These are phyloP conservation scores for Aphodius granarius DNA, from an alignment of 2,888 invertebrate genomes.

Conservation along the genomic window DNA sequence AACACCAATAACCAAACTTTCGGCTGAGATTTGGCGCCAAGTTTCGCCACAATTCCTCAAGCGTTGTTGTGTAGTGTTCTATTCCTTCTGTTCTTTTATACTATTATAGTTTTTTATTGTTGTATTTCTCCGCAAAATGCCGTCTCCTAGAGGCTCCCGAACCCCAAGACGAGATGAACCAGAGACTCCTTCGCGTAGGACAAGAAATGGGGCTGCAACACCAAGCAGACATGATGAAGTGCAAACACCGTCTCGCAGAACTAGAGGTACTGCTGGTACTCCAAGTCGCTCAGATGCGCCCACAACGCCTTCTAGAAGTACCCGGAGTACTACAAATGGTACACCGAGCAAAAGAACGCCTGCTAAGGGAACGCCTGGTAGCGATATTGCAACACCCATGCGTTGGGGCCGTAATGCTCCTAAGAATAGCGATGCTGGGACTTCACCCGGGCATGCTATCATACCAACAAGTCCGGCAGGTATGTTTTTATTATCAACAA, in stretches of 20 bases:
- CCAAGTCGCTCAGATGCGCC: constrained; percentile 22
- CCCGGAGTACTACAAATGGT: constrained; percentile 6
- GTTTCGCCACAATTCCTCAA: background rate
- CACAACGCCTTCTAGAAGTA: constrained; percentile 27
- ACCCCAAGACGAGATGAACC: constrained; percentile 23
- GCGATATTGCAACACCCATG: constrained; percentile 51
- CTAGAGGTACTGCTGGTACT: constrained; percentile 16
- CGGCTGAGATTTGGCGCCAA: constrained; percentile 15
- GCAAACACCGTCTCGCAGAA: constrained; percentile 26
- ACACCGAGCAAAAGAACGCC: constrained; percentile 26
- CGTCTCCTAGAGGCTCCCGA: constrained; percentile 31
- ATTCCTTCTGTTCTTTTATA: background rate
- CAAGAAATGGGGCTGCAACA: constrained; percentile 12
- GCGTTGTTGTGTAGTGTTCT: background rate
- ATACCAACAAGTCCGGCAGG: constrained; percentile 51
- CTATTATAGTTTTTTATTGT: background rate
- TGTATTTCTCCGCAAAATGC: constrained; percentile 26
- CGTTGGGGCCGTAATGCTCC: constrained; percentile 54
- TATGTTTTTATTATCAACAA: constrained; percentile 25
- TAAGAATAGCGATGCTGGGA: constrained; percentile 44
- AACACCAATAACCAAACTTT: background rate
- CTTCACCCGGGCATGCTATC: constrained; percentile 51
- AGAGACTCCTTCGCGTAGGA: constrained; percentile 27
- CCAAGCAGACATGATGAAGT: constrained; percentile 20
- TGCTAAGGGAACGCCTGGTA: constrained; percentile 28